A percentile compares a stretch with the other conserved stretches of the same genome.
phyloP scores from a whole-genome alignment of 2,888 invertebrate species.

The Drosophila eohydei region DNA sequence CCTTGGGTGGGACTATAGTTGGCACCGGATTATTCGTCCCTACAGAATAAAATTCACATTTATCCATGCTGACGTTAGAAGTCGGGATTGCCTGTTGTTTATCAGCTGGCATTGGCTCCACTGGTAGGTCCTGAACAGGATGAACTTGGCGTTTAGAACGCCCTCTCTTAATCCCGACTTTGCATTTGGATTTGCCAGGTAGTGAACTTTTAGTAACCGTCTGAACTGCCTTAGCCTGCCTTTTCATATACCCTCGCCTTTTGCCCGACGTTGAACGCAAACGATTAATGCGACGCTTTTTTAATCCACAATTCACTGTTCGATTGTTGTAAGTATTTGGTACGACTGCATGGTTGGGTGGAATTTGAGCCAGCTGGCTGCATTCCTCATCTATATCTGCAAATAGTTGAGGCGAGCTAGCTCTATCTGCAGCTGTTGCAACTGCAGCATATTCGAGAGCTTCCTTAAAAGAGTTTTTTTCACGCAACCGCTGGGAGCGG shows the following conservation, averaged over 20 bases:
- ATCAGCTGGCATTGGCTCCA: not conserved
- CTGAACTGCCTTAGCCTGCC: not conserved
- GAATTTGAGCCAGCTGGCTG: conserved; percentile 37
- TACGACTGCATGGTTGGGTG: not conserved
- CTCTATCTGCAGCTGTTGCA: not conserved
- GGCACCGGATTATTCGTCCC: not conserved
- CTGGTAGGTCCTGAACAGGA: not conserved
- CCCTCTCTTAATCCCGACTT: not conserved
- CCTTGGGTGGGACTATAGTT: not conserved
- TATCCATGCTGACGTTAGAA: not conserved
- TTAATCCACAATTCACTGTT: too few species aligned
- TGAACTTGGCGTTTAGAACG: not conserved
- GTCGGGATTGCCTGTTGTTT: not conserved
- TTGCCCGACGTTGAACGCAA: not conserved
- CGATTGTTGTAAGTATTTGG: conserved; percentile 2
- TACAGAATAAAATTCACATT: not conserved
- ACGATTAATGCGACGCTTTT: not conserved
- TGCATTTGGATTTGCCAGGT: not conserved
- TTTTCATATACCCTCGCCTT: not conserved
- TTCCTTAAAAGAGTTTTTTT: conserved; percentile 13
- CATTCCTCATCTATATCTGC: conserved; percentile 44
- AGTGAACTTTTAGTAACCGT: not conserved
- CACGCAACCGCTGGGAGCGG: conserved; percentile 57
- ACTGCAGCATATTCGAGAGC: not conserved
- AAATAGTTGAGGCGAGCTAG: conserved; percentile 53